Conservation (phyloP, 1,140 invertebrate genomes). For the Homarus americanus region DNA sequence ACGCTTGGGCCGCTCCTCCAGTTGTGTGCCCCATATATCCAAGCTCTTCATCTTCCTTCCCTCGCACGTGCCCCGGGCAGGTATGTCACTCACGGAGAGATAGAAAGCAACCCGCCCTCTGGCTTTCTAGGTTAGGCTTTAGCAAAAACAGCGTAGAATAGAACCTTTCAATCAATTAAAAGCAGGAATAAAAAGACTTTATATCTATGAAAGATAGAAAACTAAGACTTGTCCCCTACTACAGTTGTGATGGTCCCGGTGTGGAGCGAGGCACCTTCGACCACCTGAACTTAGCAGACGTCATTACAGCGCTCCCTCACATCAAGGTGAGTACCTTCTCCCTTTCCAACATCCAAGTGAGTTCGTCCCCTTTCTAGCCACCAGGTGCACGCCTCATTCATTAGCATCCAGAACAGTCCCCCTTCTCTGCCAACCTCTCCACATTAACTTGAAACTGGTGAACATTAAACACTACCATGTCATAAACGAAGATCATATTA, state of each 20-base stretch:
- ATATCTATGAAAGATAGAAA: too few relatives aligned
- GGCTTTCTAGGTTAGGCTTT: too few relatives aligned
- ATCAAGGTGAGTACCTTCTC: constrained; percentile 6
- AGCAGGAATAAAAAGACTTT: too few relatives aligned
- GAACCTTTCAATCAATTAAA: too few relatives aligned
- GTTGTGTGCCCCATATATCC: constrained; percentile 27
- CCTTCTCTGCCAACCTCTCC: background rate
- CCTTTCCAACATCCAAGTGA: background rate
- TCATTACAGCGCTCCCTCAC: constrained; percentile 40
- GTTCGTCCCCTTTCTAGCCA: background rate
- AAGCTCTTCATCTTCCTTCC: background rate
- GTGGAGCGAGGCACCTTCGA: constrained; percentile 26
- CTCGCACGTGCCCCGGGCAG: constrained; percentile 5
- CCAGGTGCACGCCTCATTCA: background rate
- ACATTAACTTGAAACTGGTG: too few relatives aligned
- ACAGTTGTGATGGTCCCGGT: background rate
- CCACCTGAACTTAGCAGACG: constrained; percentile 33
- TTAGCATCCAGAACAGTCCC: background rate
- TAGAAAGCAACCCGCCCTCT: too few relatives aligned
- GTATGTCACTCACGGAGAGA: background rate
- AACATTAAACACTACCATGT: too few relatives aligned
- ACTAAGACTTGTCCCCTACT: too few relatives aligned
- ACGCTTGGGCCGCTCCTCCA: constrained; percentile 17
- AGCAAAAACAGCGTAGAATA: too few relatives aligned
- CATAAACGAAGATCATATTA: too few relatives aligned